Percentiles rank a stretch among this genome's conserved stretches.
These are phyloP conservation scores for Campoletis raptor DNA, from an alignment of 2,888 invertebrate species.

Conservation along the genomic window DNA sequence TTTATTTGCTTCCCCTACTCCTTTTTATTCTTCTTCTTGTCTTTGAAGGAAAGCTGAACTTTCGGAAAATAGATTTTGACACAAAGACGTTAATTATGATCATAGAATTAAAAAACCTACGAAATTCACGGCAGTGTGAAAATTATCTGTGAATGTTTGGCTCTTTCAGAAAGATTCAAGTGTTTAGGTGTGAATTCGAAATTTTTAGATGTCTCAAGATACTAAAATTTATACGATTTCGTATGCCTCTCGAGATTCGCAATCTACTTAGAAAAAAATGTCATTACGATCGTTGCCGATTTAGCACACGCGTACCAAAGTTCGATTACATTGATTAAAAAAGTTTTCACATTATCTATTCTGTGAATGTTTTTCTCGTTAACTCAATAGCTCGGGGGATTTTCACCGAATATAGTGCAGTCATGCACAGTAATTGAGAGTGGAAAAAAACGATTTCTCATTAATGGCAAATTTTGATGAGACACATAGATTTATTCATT, in stretches of 20 bases:
- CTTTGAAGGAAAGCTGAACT: background rate
- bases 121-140: background rate
- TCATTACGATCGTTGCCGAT: background rate
- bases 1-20: background rate
- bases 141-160: background rate
- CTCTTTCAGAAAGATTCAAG: background rate
- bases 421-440: background rate
- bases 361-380: background rate
- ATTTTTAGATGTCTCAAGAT: background rate
- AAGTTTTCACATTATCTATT: background rate
- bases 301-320: background rate
- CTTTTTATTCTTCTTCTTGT: background rate
- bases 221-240: background rate
- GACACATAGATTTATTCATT: background rate
- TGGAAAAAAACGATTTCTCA: background rate
- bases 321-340: conserved; percentile 9
- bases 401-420: background rate
- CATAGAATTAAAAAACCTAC: background rate
- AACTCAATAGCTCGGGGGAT: background rate
- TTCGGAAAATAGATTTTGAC: background rate
- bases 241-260: background rate
- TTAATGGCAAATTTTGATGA: background rate
- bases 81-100: background rate
- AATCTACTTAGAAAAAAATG: background rate
- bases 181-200: background rate